These are phyloP conservation scores for Holothuria glaberrima DNA, from an alignment of 35 echinoderm and acorn worm species.

Conservation along the genomic window DNA sequence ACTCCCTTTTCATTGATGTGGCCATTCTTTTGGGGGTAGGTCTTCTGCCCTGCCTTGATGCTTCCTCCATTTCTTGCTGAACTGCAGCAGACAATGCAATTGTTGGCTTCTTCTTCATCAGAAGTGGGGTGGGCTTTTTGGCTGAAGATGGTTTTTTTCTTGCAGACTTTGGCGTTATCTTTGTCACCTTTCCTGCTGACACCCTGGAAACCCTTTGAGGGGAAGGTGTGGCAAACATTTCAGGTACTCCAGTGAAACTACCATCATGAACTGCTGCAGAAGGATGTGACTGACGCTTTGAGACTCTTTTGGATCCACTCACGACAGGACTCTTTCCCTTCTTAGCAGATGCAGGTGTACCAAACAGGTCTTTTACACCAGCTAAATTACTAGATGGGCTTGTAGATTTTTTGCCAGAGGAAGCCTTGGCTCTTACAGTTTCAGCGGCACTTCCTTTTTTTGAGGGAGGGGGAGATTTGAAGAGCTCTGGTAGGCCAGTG, in stretches of 20 bases:
- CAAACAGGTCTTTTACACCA: conserved; percentile 16
- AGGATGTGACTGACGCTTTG: conserved; percentile 50
- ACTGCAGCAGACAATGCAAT: conserved; percentile 30
- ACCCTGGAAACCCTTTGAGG: conserved; percentile 59
- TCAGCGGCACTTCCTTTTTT: conserved; percentile 48
- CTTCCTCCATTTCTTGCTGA: conserved; percentile 50
- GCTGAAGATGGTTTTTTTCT: conserved; percentile 21
- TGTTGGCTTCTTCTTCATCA: conserved; percentile 51
- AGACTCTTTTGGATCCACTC: not conserved
- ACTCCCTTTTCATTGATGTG: conserved; percentile 71
- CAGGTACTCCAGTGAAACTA: conserved; percentile 89
- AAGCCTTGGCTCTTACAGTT: not conserved
- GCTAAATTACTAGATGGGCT: not conserved
- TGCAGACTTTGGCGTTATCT: conserved; percentile 54
- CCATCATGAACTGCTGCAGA: conserved; percentile 65
- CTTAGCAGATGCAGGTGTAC: conserved; percentile 1
- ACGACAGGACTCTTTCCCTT: not conserved
- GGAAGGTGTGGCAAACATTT: conserved; percentile 88
- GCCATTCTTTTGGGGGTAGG: conserved; percentile 65
- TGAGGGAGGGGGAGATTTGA: conserved; percentile 82
- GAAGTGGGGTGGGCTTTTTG: conserved; percentile 25
- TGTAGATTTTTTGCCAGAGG: conserved; percentile 15
- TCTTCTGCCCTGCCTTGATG: conserved; percentile 26
- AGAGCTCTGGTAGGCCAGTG: conserved; percentile 86
- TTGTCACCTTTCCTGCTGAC: conserved; percentile 56